Base-by-base conservation (phyloP, 2,797 vertebrate genomes). In the Notolabrus celidotus region DNA sequence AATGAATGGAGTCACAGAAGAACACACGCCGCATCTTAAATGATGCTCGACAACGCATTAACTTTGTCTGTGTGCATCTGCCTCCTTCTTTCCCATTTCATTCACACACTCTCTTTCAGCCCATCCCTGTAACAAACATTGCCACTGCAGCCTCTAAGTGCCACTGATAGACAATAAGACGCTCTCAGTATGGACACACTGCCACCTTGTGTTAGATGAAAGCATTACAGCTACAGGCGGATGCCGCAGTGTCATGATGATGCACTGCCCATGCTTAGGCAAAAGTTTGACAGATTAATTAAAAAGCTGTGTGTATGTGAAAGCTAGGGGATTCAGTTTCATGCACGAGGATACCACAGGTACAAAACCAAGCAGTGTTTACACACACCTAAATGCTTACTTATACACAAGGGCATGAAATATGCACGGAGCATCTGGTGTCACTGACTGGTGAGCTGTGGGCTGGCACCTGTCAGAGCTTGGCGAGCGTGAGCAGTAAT, bases 391-490 rank as follows among this genome's bases (percentile, higher is more conserved):
- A 2, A 36, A 42, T 6, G 2, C 42, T 15, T 47, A 10, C 54
- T 29, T 36, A 51, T 3, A 50, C 74, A 49, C 52, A 36, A 49
- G 57, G 64, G 65, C 45, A 22, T 55, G 41, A 49, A 79, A 69
- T 62, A 68, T 72, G 67, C 73, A 55, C 56, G 17, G 56, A 83
- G 84, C 87, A 88, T 79, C 82, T 92, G 88, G 85, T 89, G 87
- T 90, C 79, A 69, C 27, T 63, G 84, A 77, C 56, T 84, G 84
- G 74, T 90, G 85, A 88, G 87, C 90, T 71, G 87, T 91, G 89
- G 89, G 85, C 81, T 86, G 85, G 87, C 86, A 88, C 87, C 84
- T 89, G 88, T 90, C 89, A 79, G 67, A 77, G 80, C 76, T 76
- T 85, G 83, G 86, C 69, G 42, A 81, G 68, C 52, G 55, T 63